phyloP scores from a whole-genome alignment of 2,797 vertebrate genomes.

The Acipenser ruthenus region DNA sequence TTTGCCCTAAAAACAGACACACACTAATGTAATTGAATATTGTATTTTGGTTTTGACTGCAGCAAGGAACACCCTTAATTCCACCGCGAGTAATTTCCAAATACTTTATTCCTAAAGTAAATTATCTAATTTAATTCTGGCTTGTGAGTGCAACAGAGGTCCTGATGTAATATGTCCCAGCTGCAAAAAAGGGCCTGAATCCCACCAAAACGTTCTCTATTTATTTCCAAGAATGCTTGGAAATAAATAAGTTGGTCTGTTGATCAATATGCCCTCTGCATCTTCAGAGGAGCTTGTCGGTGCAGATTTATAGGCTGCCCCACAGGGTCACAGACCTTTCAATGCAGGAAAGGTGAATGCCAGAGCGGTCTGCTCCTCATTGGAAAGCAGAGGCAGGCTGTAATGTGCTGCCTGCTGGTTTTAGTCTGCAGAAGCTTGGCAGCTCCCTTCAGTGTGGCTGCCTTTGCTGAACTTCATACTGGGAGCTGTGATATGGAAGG shows the following conservation, averaged over 20 bases:
- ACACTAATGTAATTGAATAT: no score
- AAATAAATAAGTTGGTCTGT: neutral
- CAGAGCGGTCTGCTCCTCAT: neutral
- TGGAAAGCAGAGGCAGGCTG: neutral
- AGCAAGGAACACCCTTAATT: no score
- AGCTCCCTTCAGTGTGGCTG: neutral
- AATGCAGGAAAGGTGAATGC: neutral
- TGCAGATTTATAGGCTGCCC: neutral
- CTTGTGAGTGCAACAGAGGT: no score
- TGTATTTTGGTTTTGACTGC: no score
- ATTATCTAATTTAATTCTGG: no score
- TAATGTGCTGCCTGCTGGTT: conserved; percentile 7
- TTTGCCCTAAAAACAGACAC: no score
- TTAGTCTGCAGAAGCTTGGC: neutral
- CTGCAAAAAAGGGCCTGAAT: no score
- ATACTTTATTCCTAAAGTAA: no score
- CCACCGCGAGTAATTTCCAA: no score
- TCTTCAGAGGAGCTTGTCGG: neutral
- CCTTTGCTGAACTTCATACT: neutral
- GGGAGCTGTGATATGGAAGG: neutral
- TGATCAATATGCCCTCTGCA: conserved; percentile 3
- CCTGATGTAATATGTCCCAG: no score
- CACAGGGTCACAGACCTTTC: neutral
- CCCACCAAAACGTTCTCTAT: neutral
- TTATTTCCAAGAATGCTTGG: neutral